A percentile compares a stretch with the other conserved stretches of the same genome.
phyloP scores from a whole-genome alignment of 2,113 vertebrate species.

The Dascyllus trimaculatus region DNA sequence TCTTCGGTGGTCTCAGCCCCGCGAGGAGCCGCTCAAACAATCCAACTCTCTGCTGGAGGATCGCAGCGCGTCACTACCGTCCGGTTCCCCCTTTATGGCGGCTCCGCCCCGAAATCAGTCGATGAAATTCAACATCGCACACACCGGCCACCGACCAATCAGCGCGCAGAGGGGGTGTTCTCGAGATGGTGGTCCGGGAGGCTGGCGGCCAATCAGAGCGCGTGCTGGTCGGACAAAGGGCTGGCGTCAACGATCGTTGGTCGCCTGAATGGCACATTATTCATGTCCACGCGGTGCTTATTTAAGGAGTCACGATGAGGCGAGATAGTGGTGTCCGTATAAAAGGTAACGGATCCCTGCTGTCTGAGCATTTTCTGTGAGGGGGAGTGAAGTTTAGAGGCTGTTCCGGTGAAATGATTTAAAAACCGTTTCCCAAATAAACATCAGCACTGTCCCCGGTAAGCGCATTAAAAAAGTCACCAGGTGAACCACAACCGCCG shows the following conservation, averaged over 20 bases:
- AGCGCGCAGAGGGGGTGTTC: conserved; percentile 56
- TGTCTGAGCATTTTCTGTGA: not conserved
- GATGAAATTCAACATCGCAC: conserved; percentile 85
- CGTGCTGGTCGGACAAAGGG: conserved; percentile 61
- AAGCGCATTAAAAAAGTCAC: not conserved
- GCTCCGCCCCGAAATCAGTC: conserved; percentile 87
- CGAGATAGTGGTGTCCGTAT: conserved; percentile 35
- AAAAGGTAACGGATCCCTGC: conserved; percentile 23
- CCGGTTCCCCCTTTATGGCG: conserved; percentile 73
- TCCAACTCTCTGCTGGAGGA: not conserved
- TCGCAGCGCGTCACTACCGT: not conserved
- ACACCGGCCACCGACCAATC: conserved; percentile 79
- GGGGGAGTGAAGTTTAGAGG: not conserved
- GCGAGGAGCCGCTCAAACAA: not conserved
- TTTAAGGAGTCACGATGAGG: conserved; percentile 75
- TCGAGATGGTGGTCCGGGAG: conserved; percentile 83
- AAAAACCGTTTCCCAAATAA: too few relatives aligned
- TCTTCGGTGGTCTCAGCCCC: not conserved
- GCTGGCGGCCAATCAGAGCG: conserved; percentile 74
- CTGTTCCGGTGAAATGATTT: not conserved
- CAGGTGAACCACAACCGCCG: not conserved
- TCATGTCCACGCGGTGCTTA: conserved; percentile 60
- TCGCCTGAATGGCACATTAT: conserved; percentile 67
- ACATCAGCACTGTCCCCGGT: not conserved
- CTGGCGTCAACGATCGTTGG: conserved; percentile 67